Evolutionary conservation across 1,140 invertebrate genomes (phyloP).

Genomic region (Drosophila malerkotliana): DNA sequence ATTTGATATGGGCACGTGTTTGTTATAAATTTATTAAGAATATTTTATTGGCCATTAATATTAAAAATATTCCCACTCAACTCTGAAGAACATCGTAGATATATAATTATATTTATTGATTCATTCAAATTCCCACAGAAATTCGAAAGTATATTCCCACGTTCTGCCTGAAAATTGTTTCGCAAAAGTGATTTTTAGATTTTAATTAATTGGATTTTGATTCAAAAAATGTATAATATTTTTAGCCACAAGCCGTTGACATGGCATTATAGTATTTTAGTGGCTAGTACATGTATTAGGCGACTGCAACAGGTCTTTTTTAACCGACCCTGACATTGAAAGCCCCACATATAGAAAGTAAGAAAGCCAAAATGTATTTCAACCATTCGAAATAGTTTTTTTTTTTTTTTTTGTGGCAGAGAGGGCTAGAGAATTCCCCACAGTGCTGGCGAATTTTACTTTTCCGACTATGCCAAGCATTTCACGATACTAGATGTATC

Average conservation of each 20-base stretch:
- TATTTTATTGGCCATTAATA: slow-evolving; percentile 1
- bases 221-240: slow-evolving; percentile 25
- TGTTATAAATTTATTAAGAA: not conserved
- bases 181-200: slow-evolving; percentile 25
- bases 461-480: slow-evolving; percentile 42
- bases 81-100: not conserved
- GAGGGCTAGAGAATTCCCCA: slow-evolving; percentile 26
- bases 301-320: slow-evolving; percentile 23
- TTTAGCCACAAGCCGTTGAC: slow-evolving; percentile 51
- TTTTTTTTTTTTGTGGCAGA: not conserved
- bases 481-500: slow-evolving; percentile 26
- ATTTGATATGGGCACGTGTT: not conserved
- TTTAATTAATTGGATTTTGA: slow-evolving; percentile 32
- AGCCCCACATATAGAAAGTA: slow-evolving; percentile 37
- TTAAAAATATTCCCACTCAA: not conserved
- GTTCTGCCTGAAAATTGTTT: slow-evolving; percentile 16
- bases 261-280: slow-evolving; percentile 30
- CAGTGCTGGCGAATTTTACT: slow-evolving; percentile 35
- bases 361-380: slow-evolving; percentile 51
- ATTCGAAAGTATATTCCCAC: not conserved
- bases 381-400: not conserved
- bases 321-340: slow-evolving; percentile 59
- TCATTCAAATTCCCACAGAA: not conserved
- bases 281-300: slow-evolving; percentile 1
- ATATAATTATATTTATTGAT: not conserved